Evolutionary conservation across 2,797 vertebrate species (phyloP).

Genomic region (Crypturellus tataupa): DNA sequence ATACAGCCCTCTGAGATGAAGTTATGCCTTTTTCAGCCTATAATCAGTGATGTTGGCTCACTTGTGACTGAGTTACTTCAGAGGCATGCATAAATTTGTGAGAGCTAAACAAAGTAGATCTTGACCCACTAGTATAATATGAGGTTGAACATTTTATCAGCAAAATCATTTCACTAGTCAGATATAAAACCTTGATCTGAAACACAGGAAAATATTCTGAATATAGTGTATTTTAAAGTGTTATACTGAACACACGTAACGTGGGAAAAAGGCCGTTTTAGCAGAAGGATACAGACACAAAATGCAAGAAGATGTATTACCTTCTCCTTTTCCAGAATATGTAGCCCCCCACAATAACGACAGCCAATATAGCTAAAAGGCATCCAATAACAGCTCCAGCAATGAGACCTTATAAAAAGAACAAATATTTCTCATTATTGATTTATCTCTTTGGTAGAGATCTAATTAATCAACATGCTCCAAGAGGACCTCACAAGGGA

Average conservation of each 20-base stretch:
- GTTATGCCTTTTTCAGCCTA: neutral
- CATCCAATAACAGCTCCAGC: conserved; percentile 80
- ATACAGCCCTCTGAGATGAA: neutral
- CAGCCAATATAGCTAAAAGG: conserved; percentile 75
- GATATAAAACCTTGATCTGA: neutral
- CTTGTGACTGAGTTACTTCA: neutral
- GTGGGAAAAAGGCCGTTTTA: neutral
- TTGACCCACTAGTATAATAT: neutral
- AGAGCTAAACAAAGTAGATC: neutral
- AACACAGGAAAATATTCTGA: neutral
- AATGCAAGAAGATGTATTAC: conserved; percentile 54
- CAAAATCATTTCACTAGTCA: neutral
- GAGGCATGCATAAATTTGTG: neutral
- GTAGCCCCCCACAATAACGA: conserved; percentile 68
- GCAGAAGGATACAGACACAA: neutral
- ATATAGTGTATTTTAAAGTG: neutral
- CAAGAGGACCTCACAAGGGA: neutral
- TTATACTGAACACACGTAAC: neutral
- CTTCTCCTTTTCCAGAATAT: conserved; percentile 84
- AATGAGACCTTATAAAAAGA: conserved; percentile 77
- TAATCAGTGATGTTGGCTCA: neutral
- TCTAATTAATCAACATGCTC: neutral
- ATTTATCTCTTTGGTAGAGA: neutral
- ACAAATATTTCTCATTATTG: neutral
- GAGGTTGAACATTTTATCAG: neutral